Evolutionary conservation across 1,140 invertebrate species (phyloP).

Genomic region (Rhynchophorus ferrugineus): DNA sequence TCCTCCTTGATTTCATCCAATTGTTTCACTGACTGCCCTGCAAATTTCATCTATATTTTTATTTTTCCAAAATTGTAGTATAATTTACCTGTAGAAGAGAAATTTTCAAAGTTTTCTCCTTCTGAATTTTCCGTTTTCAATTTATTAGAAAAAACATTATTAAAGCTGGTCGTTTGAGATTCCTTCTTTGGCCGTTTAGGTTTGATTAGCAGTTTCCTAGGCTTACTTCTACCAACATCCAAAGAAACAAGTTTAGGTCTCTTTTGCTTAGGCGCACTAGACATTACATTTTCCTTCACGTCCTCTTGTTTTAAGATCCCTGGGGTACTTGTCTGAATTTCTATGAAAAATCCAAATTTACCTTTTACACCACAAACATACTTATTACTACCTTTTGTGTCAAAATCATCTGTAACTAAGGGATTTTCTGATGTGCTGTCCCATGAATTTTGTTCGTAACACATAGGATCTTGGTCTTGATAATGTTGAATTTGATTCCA

Average conservation of each 20-base stretch:
- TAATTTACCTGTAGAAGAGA: too few relatives aligned
- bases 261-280: conserved; percentile 1
- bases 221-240: conserved; percentile 31
- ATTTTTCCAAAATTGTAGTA: too few relatives aligned
- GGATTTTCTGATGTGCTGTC: conserved; percentile 6
- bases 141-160: conserved; percentile 37
- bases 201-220: conserved; percentile 35
- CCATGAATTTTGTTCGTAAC: conserved; percentile 18
- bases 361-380: too few relatives aligned
- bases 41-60: too few relatives aligned
- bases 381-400: conserved; percentile 15
- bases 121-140: conserved; percentile 31
- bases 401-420: conserved; percentile 1
- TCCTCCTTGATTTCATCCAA: background rate
- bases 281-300: conserved; percentile 1
- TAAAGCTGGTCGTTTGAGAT: conserved; percentile 29
- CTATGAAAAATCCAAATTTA: too few relatives aligned
- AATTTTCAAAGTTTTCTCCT: conserved; percentile 11
- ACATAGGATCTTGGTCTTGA: conserved; percentile 39
- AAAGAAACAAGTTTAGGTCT: conserved; percentile 13
- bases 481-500: conserved; percentile 35
- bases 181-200: conserved; percentile 31
- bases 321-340: conserved; percentile 4
- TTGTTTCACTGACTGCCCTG: background rate
- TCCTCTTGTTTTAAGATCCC: conserved; percentile 9